Conservation (phyloP, 2,797 vertebrate genomes). For the Eremophila alpestris region DNA sequence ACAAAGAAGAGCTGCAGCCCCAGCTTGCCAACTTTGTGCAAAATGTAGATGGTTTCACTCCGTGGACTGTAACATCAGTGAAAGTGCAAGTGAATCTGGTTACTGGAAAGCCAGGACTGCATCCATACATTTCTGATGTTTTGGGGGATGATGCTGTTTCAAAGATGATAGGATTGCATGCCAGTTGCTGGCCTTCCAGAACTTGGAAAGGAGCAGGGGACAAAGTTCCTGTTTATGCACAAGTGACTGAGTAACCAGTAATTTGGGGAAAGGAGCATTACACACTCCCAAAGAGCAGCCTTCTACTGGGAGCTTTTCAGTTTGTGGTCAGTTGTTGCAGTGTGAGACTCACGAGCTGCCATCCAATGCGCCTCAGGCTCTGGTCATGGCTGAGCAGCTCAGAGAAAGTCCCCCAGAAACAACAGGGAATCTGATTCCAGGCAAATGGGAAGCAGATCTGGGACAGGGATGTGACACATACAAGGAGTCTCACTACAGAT, state of each 20-base stretch:
- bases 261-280: slow-evolving; percentile 68
- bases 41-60: not conserved
- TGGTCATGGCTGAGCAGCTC: not conserved
- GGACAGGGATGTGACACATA: not conserved
- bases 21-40: not conserved
- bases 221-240: slow-evolving; percentile 72
- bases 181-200: slow-evolving; percentile 56
- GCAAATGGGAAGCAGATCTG: slow-evolving; percentile 31
- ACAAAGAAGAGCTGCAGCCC: not conserved
- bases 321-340: slow-evolving; percentile 59
- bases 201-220: slow-evolving; percentile 53
- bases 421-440: not conserved
- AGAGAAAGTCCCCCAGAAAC: slow-evolving; percentile 42
- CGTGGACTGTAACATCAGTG: not conserved
- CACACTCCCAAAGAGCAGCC: slow-evolving; percentile 61
- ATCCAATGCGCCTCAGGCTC: slow-evolving; percentile 28
- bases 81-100: slow-evolving; percentile 45
- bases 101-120: slow-evolving; percentile 49
- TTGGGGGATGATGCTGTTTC: slow-evolving; percentile 13
- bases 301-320: slow-evolving; percentile 54
- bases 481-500: not conserved
- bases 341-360: slow-evolving; percentile 45
- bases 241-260: slow-evolving; percentile 63
- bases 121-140: slow-evolving; percentile 29
- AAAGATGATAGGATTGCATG: slow-evolving; percentile 64